Evolutionary conservation across 2,113 vertebrate genomes (phyloP).

Genomic region (Serinus canaria): DNA sequence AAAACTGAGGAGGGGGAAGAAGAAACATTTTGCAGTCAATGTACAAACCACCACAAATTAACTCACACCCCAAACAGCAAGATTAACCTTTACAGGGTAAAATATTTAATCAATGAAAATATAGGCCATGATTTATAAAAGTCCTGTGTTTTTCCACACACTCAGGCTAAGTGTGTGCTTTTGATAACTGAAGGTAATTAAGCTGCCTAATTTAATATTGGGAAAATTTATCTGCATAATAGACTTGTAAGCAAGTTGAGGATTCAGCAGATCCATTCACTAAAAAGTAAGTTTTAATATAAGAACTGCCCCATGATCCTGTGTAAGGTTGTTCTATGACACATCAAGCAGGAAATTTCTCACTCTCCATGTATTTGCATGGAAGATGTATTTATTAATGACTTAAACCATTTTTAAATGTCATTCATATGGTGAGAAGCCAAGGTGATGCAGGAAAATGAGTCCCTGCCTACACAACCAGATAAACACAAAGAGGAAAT

Average conservation of each 20-base stretch:
- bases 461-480: not conserved
- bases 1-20: conserved; percentile 80
- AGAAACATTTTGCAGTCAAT: not conserved
- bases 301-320: not conserved
- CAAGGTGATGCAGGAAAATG: not conserved
- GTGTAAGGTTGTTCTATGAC: not conserved
- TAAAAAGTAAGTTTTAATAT: not conserved
- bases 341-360: not conserved
- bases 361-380: not conserved
- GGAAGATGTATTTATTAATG: not conserved
- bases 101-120: not conserved
- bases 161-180: not conserved
- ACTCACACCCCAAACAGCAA: not conserved
- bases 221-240: not conserved
- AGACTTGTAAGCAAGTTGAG: not conserved
- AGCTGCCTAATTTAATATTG: not conserved
- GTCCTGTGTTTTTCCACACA: not conserved
- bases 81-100: not conserved
- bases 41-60: not conserved
- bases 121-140: not conserved
- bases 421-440: not conserved
- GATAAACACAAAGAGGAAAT: not conserved
- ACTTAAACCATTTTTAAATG: not conserved
- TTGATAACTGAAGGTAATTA: not conserved
- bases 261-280: not conserved